A percentile compares a stretch with the other conserved stretches of the same genome.
Evolutionary conservation across 2,113 vertebrate genomes (phyloP).

Genomic region (Bolborhynchus lineola): DNA sequence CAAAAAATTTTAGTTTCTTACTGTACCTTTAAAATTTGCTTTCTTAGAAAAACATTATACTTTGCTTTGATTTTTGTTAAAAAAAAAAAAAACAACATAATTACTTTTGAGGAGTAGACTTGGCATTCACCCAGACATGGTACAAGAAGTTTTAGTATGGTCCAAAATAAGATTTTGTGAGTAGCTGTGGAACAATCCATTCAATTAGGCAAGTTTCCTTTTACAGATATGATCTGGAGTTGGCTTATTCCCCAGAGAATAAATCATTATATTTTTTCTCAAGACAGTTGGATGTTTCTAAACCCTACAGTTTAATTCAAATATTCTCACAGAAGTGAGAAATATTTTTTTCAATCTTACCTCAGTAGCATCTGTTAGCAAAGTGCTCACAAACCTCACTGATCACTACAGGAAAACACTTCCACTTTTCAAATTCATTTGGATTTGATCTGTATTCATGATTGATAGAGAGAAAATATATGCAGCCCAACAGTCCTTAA

Average conservation of each 20-base stretch:
- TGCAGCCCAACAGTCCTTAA: background rate
- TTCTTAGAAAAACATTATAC: background rate
- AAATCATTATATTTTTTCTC: background rate
- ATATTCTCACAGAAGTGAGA: background rate
- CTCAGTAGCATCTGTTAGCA: background rate
- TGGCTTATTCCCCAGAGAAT: background rate
- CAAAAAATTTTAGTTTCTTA: background rate
- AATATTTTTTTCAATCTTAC: background rate
- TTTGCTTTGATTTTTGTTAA: background rate
- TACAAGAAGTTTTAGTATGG: background rate
- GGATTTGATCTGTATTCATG: background rate
- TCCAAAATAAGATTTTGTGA: background rate
- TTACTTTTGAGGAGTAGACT: background rate
- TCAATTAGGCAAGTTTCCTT: background rate
- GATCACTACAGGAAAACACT: background rate
- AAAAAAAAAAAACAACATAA: background rate
- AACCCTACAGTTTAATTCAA: background rate
- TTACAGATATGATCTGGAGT: background rate
- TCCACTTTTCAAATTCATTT: background rate
- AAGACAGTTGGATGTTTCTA: background rate
- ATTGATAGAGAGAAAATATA: background rate
- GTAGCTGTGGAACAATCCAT: background rate
- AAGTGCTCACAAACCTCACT: background rate
- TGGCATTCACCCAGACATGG: background rate
- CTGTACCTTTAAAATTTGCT: background rate